A percentile compares a stretch with the other conserved stretches of the same genome.
These are phyloP conservation scores for Potamarius usumacintae DNA, from an alignment of 2,113 vertebrate species.

Conservation along the genomic window DNA sequence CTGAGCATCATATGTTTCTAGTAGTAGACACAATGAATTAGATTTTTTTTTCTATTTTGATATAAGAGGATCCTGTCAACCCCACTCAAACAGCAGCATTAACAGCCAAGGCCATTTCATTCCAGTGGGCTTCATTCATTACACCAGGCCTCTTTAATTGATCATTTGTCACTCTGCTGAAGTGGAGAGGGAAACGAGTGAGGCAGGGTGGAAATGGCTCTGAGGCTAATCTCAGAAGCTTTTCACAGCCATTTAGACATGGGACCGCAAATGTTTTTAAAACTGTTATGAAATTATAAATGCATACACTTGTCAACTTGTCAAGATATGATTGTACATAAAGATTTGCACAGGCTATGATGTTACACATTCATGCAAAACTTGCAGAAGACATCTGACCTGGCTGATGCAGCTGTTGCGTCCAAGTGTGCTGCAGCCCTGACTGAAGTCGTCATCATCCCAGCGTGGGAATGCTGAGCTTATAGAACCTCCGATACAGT, in stretches of 20 bases:
- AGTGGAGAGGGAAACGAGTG: constrained; percentile 39
- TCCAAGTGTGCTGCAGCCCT: constrained; percentile 82
- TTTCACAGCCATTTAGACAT: constrained; percentile 1
- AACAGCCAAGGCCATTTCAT: constrained; percentile 46
- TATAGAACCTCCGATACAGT: constrained; percentile 84
- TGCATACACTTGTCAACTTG: neutral
- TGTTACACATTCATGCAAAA: constrained; percentile 12
- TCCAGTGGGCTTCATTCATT: constrained; percentile 39
- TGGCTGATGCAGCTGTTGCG: constrained; percentile 82
- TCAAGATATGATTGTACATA: constrained; percentile 1
- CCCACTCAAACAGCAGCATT: constrained; percentile 45
- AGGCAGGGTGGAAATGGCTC: constrained; percentile 7
- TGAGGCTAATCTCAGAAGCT: constrained; percentile 5
- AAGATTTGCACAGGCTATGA: neutral
- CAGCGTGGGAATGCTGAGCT: constrained; percentile 85
- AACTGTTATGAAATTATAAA: constrained; percentile 3
- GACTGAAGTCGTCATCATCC: constrained; percentile 96
- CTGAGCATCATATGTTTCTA: neutral
- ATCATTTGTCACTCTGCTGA: constrained; percentile 38
- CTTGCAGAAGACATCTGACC: constrained; percentile 73
- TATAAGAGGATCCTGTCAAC: constrained; percentile 40
- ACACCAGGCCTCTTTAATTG: constrained; percentile 49
- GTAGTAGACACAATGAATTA: constrained; percentile 36
- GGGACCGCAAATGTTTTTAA: neutral
- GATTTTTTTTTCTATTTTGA: constrained; percentile 42